These are phyloP conservation scores for Pachypanchax playfairii DNA, from an alignment of 2,113 vertebrate species.

Conservation along the genomic window DNA sequence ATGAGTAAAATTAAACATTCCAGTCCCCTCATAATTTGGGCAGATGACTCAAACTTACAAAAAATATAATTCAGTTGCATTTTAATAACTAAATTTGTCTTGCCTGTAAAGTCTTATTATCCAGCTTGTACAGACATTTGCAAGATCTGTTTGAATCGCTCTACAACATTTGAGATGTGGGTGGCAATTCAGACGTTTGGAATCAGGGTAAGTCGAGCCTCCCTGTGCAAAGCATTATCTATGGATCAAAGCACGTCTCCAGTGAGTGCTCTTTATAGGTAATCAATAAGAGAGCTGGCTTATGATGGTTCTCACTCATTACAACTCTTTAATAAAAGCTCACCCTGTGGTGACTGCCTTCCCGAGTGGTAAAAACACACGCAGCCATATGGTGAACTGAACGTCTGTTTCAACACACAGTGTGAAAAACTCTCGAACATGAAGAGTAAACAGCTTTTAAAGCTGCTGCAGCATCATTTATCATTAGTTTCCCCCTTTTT, in stretches of 20 bases:
- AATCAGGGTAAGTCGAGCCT: conserved; percentile 48
- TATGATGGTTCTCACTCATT: conserved; percentile 78
- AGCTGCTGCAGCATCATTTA: conserved; percentile 31
- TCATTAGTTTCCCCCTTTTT: conserved; percentile 9
- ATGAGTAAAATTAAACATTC: no score
- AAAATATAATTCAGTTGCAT: no score
- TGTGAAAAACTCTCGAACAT: conserved; percentile 32
- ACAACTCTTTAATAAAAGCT: conserved; percentile 80
- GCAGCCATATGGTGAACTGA: conserved; percentile 40
- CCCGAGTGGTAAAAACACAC: conserved; percentile 39
- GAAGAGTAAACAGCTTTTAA: conserved; percentile 6
- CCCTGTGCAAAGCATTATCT: conserved; percentile 68
- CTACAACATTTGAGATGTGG: conserved; percentile 48
- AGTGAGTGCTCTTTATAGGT: conserved; percentile 77
- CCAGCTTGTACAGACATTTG: conserved; percentile 13
- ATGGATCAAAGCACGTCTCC: conserved; percentile 74
- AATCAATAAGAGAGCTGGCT: conserved; percentile 76
- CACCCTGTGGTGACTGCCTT: conserved; percentile 64
- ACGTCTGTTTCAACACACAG: conserved; percentile 44
- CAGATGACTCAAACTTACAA: no score
- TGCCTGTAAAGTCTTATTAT: conserved; percentile 20
- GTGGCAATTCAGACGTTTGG: conserved; percentile 26
- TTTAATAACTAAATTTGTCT: not conserved
- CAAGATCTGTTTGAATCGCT: conserved; percentile 29
- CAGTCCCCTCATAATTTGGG: no score